These are phyloP conservation scores for Ormyrus pomaceus DNA, from an alignment of 2,888 invertebrate genomes.

Conservation along the genomic window DNA sequence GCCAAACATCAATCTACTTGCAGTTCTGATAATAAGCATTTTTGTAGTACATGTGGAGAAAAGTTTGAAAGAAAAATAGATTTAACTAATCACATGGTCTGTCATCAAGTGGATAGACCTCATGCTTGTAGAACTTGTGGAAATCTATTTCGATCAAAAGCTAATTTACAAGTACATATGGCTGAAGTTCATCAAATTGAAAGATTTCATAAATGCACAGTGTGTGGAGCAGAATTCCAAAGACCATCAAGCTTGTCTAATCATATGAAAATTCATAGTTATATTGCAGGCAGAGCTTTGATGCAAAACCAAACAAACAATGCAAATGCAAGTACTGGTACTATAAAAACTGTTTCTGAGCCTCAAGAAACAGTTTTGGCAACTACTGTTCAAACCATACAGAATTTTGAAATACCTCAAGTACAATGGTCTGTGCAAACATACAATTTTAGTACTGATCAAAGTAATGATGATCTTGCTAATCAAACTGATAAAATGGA, in stretches of 20 bases:
- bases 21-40: conserved; percentile 60
- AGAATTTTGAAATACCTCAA: conserved; percentile 66
- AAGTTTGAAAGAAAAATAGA: conserved; percentile 75
- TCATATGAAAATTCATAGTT: conserved; percentile 77
- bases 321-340: conserved; percentile 59
- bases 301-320: conserved; percentile 61
- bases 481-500: conserved; percentile 64
- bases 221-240: conserved; percentile 76
- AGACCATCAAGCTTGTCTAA: conserved; percentile 77
- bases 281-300: conserved; percentile 74
- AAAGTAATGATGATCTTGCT: conserved; percentile 32
- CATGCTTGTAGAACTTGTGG: conserved; percentile 75
- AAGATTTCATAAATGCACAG: conserved; percentile 72
- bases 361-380: conserved; percentile 59
- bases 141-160: conserved; percentile 72
- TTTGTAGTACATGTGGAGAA: conserved; percentile 71
- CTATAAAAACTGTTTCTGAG: conserved; percentile 59
- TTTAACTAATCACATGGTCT: conserved; percentile 76
- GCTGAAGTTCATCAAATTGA: conserved; percentile 67
- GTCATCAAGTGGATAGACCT: conserved; percentile 76
- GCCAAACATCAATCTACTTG: conserved; percentile 67
- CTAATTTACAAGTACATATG: conserved; percentile 72
- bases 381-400: conserved; percentile 63
- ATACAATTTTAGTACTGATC: conserved; percentile 66
- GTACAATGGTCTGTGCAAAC: conserved; percentile 69